These are phyloP conservation scores for Eubasilissa regina DNA, from an alignment of 1,140 invertebrate species.

Conservation along the genomic window DNA sequence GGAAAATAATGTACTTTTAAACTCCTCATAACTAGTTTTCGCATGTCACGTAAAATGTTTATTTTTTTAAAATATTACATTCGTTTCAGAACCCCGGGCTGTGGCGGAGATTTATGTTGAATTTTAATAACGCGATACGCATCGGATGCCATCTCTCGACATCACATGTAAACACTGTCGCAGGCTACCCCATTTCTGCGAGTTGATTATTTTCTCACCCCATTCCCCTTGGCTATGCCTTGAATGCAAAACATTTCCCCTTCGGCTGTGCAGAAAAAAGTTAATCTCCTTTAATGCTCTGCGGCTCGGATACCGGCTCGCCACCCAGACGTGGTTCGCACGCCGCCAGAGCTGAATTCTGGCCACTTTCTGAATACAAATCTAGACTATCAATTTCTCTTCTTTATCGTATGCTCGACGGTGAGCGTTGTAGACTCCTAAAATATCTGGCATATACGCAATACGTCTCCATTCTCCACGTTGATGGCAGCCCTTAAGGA, in stretches of 20 bases:
- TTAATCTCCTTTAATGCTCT: conserved; percentile 50
- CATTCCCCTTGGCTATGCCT: conserved; percentile 16
- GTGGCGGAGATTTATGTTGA: conserved; percentile 15
- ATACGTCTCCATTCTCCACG: too few species aligned
- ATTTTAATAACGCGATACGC: conserved; percentile 35
- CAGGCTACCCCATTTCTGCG: not conserved
- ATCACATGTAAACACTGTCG: conserved; percentile 35
- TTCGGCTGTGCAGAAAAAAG: conserved; percentile 35
- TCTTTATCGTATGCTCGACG: too few species aligned
- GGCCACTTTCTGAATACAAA: not conserved
- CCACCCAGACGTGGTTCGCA: conserved; percentile 33
- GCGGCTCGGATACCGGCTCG: conserved; percentile 21
- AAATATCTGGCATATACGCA: too few species aligned
- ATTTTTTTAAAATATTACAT: conserved; percentile 1
- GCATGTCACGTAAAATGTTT: conserved; percentile 23
- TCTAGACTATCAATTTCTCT: too few species aligned
- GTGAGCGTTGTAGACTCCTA: too few species aligned
- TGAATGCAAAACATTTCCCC: conserved; percentile 48
- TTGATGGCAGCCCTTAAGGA: too few species aligned
- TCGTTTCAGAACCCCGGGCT: not conserved
- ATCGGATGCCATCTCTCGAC: conserved; percentile 33
- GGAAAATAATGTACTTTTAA: too few species aligned
- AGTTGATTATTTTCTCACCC: conserved; percentile 44
- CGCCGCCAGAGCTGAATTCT: not conserved
- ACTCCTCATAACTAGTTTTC: too few species aligned